Evolutionary conservation across 2,888 invertebrate genomes (phyloP), one percentile per base, ranked within the genome.

Genomic region (Nemurella pictetii): DNA sequence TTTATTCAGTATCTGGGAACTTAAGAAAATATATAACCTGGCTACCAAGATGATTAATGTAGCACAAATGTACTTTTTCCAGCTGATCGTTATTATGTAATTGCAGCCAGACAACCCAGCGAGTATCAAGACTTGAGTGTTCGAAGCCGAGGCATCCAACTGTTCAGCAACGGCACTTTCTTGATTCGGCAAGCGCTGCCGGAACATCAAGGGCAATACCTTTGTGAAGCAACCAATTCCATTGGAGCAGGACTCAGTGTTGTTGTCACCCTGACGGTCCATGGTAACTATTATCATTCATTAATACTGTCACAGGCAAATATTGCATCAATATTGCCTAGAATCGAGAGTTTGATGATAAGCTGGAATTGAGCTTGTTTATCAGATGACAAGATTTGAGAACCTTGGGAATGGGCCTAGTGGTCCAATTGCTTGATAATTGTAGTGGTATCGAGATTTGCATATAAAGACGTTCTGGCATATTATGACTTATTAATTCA

Each of bases 171-270:
- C 84, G 89, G 89, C 26, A 88, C 88, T 15, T 87, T 89, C 20
- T 87, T 88, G 15, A 88, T 89, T 85, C 88, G 87, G 72, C 87
- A 86, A 75, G 87, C 88, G 25, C 86, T 87, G 80, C 88, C 88
- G 84, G 86, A 86, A 35, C 88, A 89, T 84, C 88, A 88, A 84
- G 91, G 91, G 0, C 89, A 89, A 86, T 91, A 90, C 86, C 88
- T 91, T 73, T 91, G 91, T 87, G 90, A 90, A 84, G 90, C 91
- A 15, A 89, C 89, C 83, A 91, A 91, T 87, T 89, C 89, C 5
- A 89, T 91, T n/a, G 90, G 91, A 12, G 89, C 89, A 27, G 90
- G 89, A 0, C 89, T 91, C 83, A 90, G 91, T 88, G 90, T 91
- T 87, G 90, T 91, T 73, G 89, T 92, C 32, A 88, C 87, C 32